Evolutionary conservation across 92 coral and sea anemone genomes (phyloP).

Genomic region (Zoanthus sansibaricus): DNA sequence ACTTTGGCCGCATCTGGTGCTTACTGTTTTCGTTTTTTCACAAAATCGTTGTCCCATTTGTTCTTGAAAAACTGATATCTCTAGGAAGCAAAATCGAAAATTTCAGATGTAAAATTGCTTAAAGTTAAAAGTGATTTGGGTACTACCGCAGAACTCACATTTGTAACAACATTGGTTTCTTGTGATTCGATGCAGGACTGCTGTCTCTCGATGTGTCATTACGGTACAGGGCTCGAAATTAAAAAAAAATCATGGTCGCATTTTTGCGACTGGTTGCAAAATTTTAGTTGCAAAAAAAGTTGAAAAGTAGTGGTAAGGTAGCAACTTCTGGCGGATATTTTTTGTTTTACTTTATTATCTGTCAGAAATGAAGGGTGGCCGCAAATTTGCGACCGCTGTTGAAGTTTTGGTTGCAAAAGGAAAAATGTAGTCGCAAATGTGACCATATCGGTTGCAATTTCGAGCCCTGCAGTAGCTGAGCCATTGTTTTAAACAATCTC

Average conservation of each 20-base stretch:
- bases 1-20: constrained; percentile 21
- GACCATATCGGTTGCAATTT: too few relatives aligned
- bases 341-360: too few relatives aligned
- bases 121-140: constrained; percentile 4
- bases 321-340: too few relatives aligned
- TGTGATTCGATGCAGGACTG: constrained; percentile 14
- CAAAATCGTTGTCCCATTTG: constrained; percentile 9
- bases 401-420: too few relatives aligned
- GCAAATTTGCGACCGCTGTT: too few relatives aligned
- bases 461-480: not conserved
- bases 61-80: not conserved
- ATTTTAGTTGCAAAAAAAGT: too few relatives aligned
- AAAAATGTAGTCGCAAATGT: too few relatives aligned
- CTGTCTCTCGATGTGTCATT: not conserved
- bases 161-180: constrained; percentile 16
- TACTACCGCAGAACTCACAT: not conserved
- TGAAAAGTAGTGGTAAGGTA: too few relatives aligned
- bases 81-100: not conserved
- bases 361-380: too few relatives aligned
- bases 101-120: not conserved
- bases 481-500: constrained; percentile 30
- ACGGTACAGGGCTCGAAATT: not conserved
- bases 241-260: too few relatives aligned
- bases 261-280: too few relatives aligned
- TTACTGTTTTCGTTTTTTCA: constrained; percentile 6